These are phyloP conservation scores for Imbricaverruca yamaguchii DNA, from an alignment of 2,888 invertebrate genomes.

Conservation along the genomic window DNA sequence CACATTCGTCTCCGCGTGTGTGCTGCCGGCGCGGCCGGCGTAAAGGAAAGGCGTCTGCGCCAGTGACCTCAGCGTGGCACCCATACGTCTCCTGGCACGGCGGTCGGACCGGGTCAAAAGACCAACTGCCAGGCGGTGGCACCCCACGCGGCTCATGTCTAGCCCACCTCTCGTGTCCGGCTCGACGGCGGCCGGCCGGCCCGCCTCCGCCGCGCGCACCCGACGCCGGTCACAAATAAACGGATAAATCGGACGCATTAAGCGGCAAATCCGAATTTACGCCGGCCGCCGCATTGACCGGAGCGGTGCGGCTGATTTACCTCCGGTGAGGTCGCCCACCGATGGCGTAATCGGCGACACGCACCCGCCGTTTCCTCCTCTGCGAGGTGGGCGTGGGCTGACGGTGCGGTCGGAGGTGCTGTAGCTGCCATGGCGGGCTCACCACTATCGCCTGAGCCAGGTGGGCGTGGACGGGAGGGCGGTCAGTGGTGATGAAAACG, in stretches of 20 bases:
- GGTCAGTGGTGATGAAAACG: too few relatives aligned
- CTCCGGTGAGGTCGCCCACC: neutral
- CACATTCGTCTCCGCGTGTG: too few relatives aligned
- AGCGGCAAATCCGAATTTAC: neutral
- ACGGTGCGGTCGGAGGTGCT: neutral
- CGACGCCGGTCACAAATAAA: neutral
- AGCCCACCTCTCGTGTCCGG: too few relatives aligned
- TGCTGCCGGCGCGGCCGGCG: too few relatives aligned
- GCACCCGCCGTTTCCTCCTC: neutral
- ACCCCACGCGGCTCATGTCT: too few relatives aligned
- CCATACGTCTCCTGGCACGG: too few relatives aligned
- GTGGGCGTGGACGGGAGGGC: too few relatives aligned
- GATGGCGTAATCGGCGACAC: neutral
- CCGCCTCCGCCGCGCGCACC: neutral
- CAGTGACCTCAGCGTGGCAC: too few relatives aligned
- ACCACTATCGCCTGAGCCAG: neutral
- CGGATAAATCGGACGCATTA: neutral
- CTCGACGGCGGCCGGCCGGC: neutral
- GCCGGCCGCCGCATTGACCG: neutral
- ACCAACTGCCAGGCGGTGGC: too few relatives aligned
- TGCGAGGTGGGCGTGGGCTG: neutral
- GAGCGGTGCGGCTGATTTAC: neutral
- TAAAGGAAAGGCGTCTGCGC: too few relatives aligned
- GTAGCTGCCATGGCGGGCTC: neutral
- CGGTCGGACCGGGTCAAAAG: too few relatives aligned